Evolutionary conservation across 1,140 invertebrate species (phyloP).

Genomic region (Lucilia cuprina): DNA sequence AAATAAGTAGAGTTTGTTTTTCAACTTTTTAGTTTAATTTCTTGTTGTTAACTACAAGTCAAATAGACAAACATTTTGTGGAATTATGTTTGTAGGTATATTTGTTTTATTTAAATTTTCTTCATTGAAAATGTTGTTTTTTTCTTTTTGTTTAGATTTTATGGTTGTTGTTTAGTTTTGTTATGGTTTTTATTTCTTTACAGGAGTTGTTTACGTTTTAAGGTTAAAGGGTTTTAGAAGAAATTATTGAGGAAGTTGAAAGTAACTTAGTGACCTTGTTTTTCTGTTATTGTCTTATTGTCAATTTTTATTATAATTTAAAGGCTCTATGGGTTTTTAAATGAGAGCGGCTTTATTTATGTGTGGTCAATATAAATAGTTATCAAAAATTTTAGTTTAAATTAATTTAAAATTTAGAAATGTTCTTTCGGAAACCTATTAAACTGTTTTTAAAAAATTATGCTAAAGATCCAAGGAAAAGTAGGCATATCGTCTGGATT

Average conservation of each 20-base stretch:
- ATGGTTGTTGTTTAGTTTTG: background rate
- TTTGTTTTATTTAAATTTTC: background rate
- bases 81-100: background rate
- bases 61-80: background rate
- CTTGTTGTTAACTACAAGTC: background rate
- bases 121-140: background rate
- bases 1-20: background rate
- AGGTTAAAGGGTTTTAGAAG: background rate
- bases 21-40: background rate
- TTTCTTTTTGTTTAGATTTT: background rate
- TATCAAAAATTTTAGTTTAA: too few relatives aligned
- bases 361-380: too few relatives aligned
- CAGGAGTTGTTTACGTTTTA: background rate
- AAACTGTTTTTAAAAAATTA: too few relatives aligned
- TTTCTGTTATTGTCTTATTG: background rate
- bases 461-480: too few relatives aligned
- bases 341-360: too few relatives aligned
- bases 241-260: slow-evolving; percentile 2
- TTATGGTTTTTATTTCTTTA: background rate
- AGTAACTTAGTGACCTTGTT: slow-evolving; percentile 11
- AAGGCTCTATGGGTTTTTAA: too few relatives aligned
- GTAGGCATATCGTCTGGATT: too few relatives aligned
- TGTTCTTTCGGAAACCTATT: too few relatives aligned
- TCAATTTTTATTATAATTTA: too few relatives aligned
- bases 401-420: too few relatives aligned